phyloP scores from a whole-genome alignment of 2,797 vertebrate species.

The Synaphobranchus kaupii region DNA sequence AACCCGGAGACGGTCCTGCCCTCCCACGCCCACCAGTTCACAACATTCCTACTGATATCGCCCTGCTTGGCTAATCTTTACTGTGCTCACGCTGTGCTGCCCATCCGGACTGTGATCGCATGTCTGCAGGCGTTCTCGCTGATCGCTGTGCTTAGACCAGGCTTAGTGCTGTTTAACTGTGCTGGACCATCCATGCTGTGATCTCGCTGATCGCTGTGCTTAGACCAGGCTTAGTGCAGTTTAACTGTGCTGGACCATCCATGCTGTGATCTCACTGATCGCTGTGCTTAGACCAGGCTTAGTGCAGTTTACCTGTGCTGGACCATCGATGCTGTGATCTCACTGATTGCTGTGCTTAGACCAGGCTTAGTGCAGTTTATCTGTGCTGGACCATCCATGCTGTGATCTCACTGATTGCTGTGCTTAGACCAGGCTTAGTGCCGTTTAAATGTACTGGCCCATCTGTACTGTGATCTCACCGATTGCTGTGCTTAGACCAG shows the following conservation, averaged over 20 bases:
- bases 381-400: not conserved
- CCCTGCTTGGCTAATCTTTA: not conserved
- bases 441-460: not conserved
- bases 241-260: not conserved
- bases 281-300: not conserved
- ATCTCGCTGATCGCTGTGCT: not conserved
- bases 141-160: not conserved
- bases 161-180: not conserved
- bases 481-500: not conserved
- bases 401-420: not conserved
- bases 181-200: not conserved
- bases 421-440: not conserved
- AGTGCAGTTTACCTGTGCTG: not conserved
- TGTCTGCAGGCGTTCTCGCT: not conserved
- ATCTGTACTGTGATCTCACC: not conserved
- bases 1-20: not conserved
- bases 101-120: not conserved
- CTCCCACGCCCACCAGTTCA: not conserved
- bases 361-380: not conserved
- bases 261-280: not conserved
- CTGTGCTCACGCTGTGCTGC: not conserved
- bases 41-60: not conserved
- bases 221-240: not conserved
- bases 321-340: not conserved
- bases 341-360: not conserved